Percentiles rank a stretch among this genome's conserved stretches.
Conservation (phyloP, 1,140 invertebrate species). For the Aplysia californica region DNA sequence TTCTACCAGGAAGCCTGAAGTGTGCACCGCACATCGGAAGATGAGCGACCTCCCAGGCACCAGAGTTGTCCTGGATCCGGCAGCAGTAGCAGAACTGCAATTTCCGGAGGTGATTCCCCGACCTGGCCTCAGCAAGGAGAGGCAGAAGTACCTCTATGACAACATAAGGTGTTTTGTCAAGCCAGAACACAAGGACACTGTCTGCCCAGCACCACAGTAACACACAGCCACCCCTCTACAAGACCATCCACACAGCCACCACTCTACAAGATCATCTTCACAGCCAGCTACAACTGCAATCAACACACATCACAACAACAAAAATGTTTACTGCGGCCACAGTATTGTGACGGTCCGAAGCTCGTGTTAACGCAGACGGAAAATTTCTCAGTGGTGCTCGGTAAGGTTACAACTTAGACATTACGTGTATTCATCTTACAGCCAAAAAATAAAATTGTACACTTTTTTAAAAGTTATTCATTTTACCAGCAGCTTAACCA, state of each 20-base stretch:
- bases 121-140: background rate
- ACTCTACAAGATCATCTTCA: background rate
- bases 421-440: too few relatives aligned
- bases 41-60: background rate
- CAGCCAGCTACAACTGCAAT: too few relatives aligned
- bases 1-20: background rate
- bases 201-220: background rate
- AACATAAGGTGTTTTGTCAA: slow-evolving; percentile 4
- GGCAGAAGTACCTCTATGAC: background rate
- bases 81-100: background rate
- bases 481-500: too few relatives aligned
- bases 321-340: too few relatives aligned
- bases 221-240: background rate
- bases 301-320: too few relatives aligned
- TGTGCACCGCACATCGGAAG: background rate
- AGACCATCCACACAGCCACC: background rate
- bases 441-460: too few relatives aligned
- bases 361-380: too few relatives aligned
- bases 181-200: background rate
- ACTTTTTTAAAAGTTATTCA: too few relatives aligned
- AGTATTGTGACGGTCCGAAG: too few relatives aligned
- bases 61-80: background rate
- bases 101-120: background rate
- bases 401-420: too few relatives aligned
- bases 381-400: too few relatives aligned